Evolutionary conservation across 2,797 vertebrate genomes (phyloP), one percentile per base, ranked within the genome.

Genomic region (Ceryle rudis): DNA sequence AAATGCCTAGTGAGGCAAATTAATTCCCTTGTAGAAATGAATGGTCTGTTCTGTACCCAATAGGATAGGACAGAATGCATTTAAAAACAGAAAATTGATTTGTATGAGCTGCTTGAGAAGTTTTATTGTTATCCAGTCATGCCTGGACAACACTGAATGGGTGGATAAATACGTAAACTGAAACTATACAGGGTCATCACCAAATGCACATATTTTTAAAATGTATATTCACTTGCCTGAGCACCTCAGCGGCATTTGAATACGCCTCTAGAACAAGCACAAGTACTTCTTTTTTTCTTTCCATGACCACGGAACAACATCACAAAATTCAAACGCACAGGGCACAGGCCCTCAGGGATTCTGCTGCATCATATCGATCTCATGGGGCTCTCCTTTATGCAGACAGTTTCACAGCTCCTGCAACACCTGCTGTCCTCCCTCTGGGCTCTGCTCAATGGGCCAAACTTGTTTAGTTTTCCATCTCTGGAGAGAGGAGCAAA

Each of bases 81-180:
- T 93, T 69, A 62, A 70, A 94, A 94, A 86, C 12, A 79, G 49
- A 70, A 93, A 93, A 94, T n/a, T 72, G 66, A 94, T 93, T 92
- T 80, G 8, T 81, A 66, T 1, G 28, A 80, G 52, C 74, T 70
- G 71, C 92, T 85, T 57, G 78, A 95, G 84, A 79, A 89, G 33
- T 54, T 84, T 22, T 31, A n/a, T 41, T 92, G 60, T 62, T 92
- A 79, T 41, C 35, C 25, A 15, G 71, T 73, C 81, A 51, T 42
- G 81, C 86, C 86, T 51, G 65, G 84, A 35, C 83, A 80, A 52
- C 39, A 52, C 52, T 22, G 52, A 91, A 73, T 20, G 74, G 55
- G n/a, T 44, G n/a, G 58, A 47, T 89, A 90, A 94, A 79, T 71
- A 64, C 1, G 28, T 39, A 77, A 86, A 89, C 74, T 66, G 64